Percentiles rank a stretch among this genome's conserved stretches.
Conservation (phyloP, 92 coral and sea anemone genomes). For the Epizoanthus fatuus region DNA sequence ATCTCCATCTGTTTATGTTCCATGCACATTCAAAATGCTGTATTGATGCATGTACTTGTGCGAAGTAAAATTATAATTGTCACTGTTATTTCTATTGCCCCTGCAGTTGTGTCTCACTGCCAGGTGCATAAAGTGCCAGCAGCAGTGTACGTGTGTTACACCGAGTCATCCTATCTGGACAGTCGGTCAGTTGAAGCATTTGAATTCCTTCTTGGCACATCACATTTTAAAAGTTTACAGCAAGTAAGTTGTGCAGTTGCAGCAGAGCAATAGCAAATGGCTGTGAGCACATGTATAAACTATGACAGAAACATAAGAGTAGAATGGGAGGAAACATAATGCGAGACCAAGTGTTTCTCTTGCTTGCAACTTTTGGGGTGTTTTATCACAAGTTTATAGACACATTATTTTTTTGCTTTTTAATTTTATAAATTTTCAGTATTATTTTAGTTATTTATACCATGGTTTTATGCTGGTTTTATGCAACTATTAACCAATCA, state of each 20-base stretch:
- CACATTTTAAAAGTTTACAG: conserved; percentile 62
- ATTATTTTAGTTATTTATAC: too few relatives aligned
- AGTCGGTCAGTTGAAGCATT: conserved; percentile 84
- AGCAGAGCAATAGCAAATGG: too few relatives aligned
- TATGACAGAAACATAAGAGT: neutral
- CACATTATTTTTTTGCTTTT: neutral
- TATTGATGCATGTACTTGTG: too few relatives aligned
- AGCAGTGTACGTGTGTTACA: conserved; percentile 86
- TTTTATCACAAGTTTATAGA: neutral
- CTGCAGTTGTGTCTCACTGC: conserved; percentile 81
- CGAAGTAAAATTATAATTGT: too few relatives aligned
- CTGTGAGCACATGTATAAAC: too few relatives aligned
- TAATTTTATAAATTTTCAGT: too few relatives aligned
- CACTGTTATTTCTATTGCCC: neutral
- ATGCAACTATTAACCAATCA: too few relatives aligned
- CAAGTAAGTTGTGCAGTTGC: conserved; percentile 56
- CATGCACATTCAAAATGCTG: too few relatives aligned
- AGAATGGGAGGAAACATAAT: neutral
- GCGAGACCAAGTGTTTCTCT: too few relatives aligned
- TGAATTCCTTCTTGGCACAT: conserved; percentile 58
- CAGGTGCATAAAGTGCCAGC: conserved; percentile 84
- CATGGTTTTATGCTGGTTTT: too few relatives aligned
- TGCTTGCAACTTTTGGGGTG: neutral
- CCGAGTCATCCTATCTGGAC: conserved; percentile 79
- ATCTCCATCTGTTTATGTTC: too few relatives aligned